Base-by-base conservation (phyloP, 2,113 vertebrate species). In the Gulo gulo region DNA sequence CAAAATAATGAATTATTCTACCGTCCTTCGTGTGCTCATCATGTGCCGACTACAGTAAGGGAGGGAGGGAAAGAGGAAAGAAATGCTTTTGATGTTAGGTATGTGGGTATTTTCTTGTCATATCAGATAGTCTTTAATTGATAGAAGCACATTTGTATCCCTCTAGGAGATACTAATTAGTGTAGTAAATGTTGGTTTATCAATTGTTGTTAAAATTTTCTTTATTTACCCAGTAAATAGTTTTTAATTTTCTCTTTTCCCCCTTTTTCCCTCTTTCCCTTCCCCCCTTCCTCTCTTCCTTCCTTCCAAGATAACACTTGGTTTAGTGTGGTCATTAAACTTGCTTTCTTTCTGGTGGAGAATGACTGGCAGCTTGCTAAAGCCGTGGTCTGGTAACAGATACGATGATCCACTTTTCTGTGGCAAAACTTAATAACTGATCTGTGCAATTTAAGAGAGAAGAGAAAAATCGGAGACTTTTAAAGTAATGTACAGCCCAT, bases 1-100 rank as follows among this genome's bases (percentile, higher is more conserved):
- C 98, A 98, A 98, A 97, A 98, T 98, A 98, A 98, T 98, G 98
- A 98, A 98, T 99, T 98, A 98, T 98, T 98, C 98, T 97, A 88
- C 97, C 95, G 98, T 98, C 94, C 97, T 98, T 98, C 98, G 89
- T 96, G 92, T 86, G 94, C 96, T 98, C 98, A 96, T 98, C 96
- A 98, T 95, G 90, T 97, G 98, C 88, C 98, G 96, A 91, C 80
- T 97, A 96, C 52, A 96, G 36, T 73, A 95, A 97, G 97, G 95
- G 94, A 97, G 95, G 97, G 98, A 98, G 97, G 97, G 95, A 98
- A 98, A 98, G 97, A 97, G 97, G 98, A 98, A 98, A 98, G 96
- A 97, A 97, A 97, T 98, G 97, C 96, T 98, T 99, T 98, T 98
- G 98, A 98, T 99, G 97, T 98, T 98, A 98, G 98, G 98, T 98